Base-by-base conservation (phyloP, 2,797 vertebrate species). In the Gallinago solitaria region DNA sequence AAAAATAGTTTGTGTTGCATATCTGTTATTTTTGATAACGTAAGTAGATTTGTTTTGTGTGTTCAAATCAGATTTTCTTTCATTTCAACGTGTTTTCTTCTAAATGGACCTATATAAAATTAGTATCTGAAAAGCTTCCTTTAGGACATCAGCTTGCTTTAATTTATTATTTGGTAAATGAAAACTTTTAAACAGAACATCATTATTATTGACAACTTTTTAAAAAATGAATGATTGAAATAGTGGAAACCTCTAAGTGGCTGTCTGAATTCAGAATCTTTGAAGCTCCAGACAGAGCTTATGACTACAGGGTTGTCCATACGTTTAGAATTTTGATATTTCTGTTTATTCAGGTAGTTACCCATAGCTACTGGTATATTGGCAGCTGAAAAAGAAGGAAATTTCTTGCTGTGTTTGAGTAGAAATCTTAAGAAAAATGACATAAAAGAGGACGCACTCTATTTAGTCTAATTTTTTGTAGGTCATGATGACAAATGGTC, bases 21-120 rank as follows among this genome's bases (percentile, higher is more conserved):
- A 43, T 70, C 57, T 86, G 8, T 83, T 80, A 83, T 21, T 79
- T 54, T 41, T 45, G 28, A 57, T 80, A 73, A 60, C 43, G 20
- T 19, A 87, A 78, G 19, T 56, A 63, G 25, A 12, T 87, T 77
- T 79, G 14, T n/a, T 61, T 71, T 89, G 79, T 85, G 28, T 81
- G 28, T 83, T 86, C 17, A 53, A 61, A 75, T 64, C 5, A 11
- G 39, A 27, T 82, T 75, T 79, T 91, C 39, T 69, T 76, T 63
- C 14, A 39, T 75, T 50, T 63, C 4, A 76, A 41, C 4, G 0
- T 56, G 7, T 54, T 94, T 92, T 79, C 43, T 84, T 84, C n/a
- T 67, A 53, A 79, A 53, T 27, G 27, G 9, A 65, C 21, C n/a
- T 73, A 6, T 1, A 16, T 60, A 68, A 84, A 82, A 56, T 70